Conservation (phyloP, 2,888 invertebrate species). For the Alloscopus bannaensis region DNA sequence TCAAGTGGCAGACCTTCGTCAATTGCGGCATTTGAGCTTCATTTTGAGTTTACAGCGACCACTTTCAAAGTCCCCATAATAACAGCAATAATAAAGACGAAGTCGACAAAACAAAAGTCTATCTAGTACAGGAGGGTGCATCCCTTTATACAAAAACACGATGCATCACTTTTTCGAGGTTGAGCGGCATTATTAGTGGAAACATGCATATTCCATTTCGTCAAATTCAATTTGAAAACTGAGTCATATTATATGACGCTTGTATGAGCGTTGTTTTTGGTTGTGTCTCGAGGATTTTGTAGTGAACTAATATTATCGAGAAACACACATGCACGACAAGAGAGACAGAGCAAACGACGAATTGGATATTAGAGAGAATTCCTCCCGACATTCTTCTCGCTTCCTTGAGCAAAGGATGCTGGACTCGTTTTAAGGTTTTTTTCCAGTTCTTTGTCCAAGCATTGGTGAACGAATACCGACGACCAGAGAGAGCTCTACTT, state of each 20-base stretch:
- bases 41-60: too few species aligned
- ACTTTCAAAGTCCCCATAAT: too few species aligned
- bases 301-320: too few species aligned
- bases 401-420: slow-evolving; percentile 54
- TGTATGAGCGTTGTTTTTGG: too few species aligned
- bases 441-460: slow-evolving; percentile 23
- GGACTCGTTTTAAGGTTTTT: slow-evolving; percentile 43
- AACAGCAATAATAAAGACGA: too few species aligned
- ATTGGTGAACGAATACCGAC: not conserved
- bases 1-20: too few species aligned
- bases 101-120: too few species aligned
- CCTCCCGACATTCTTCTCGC: slow-evolving; percentile 52
- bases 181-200: slow-evolving; percentile 41
- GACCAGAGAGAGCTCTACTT: not conserved
- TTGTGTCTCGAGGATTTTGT: too few species aligned
- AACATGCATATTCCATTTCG: slow-evolving; percentile 63
- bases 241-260: slow-evolving; percentile 39
- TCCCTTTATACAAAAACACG: too few species aligned
- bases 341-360: slow-evolving; percentile 42
- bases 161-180: too few species aligned
- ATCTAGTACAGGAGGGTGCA: too few species aligned
- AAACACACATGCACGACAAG: not conserved
- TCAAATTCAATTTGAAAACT: slow-evolving; percentile 63
- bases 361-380: slow-evolving; percentile 57
- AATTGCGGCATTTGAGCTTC: too few species aligned